Base-by-base conservation (phyloP, 2,888 invertebrate genomes). In the Volucella inflata region DNA sequence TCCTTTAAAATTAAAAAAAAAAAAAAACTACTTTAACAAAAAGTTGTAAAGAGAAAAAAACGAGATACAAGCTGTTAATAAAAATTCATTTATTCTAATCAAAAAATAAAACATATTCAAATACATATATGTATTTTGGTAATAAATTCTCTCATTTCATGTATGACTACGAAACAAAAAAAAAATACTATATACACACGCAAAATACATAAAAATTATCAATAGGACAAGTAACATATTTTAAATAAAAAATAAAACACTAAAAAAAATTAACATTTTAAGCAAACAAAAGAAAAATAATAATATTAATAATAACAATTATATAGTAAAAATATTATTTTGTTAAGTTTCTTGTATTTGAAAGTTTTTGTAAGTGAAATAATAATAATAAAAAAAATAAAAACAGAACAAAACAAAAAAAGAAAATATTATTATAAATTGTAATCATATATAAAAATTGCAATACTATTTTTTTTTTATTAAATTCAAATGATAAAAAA, bases 271-370 rank as follows among this genome's bases (percentile, higher is more conserved):
- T n/a, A 44, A 12, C 44, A 44, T n/a, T n/a, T 12, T 1, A 44
- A 11, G 12, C 44, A 44, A 44, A 44, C n/a, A 44, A 44, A 44
- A 44, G 12, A 44, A 11, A 44, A 44, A 44, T 12, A 11, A 44
- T n/a, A 12, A 12, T 12, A 12, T 44, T 44, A 4, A 44, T 12
- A 44, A 44, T 11, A 44, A 44, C 11, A 44, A 12, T 44, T 44
- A 44, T 44, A 30, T 68, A 30, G 30, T 30, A 30, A 44, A 12
- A 53, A 44, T 30, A 68, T 38, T 1, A 55, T 80, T 80, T 65
- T 59, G 59, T 79, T 79, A 71, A 50, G 44, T 80, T 67, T 79
- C 44, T 60, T 79, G 42, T 62, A 38, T 42, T 64, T 21, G 21
- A 21, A 21, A 21, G 21, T 30, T 30, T 30, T 30, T 30, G 30